Base-by-base conservation (phyloP, 1,140 invertebrate genomes). In the Mamestra configurata region DNA sequence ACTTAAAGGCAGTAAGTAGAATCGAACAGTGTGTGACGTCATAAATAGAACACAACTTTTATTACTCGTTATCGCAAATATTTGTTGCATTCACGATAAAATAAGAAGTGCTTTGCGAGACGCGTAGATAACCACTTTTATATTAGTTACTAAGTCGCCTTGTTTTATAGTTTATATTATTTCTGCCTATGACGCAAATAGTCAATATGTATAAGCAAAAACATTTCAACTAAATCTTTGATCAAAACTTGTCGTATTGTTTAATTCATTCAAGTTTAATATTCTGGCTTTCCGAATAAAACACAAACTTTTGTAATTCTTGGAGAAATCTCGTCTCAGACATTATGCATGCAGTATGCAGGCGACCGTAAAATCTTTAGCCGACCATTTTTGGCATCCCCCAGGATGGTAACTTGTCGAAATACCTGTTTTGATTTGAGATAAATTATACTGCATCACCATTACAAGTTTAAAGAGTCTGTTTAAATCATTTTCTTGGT, bases 51-150 rank as follows among this genome's bases (percentile, higher is more conserved):
- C 71, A 88, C 78, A 87, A 78, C 72, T 81, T 91, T 90, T 86
- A 88, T 88, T 86, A 84, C 59, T 79, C 72, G 79, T 88, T 91
- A 91, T 92, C 90, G 83, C 49, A 76, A 84, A 89, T 89, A 90
- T 89, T 91, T 87, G 84, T 86, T 90, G 86, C 85, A 90, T 86
- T 87, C 82, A 75, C 83, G 89, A 92, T 92, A 90, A 91, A 85
- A 89, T 86, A 84, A 88, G 87, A 91, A 84, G 84, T 85, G 68
- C 86, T 87, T 80, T 64, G 79, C 79, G 82, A 84, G 73, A 46
- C 81, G 75, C 81, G 80, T 64, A 81, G 89, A 90, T 88, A 90
- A 87, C 40, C 40, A 72, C 40, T 57, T 79, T 82, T 85, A 61
- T 86, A 84, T 85, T 82, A 49, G 86, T 88, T 87, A 84, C 84